Evolutionary conservation across 2,797 vertebrate genomes (phyloP).

Genomic region (Catharus ustulatus): DNA sequence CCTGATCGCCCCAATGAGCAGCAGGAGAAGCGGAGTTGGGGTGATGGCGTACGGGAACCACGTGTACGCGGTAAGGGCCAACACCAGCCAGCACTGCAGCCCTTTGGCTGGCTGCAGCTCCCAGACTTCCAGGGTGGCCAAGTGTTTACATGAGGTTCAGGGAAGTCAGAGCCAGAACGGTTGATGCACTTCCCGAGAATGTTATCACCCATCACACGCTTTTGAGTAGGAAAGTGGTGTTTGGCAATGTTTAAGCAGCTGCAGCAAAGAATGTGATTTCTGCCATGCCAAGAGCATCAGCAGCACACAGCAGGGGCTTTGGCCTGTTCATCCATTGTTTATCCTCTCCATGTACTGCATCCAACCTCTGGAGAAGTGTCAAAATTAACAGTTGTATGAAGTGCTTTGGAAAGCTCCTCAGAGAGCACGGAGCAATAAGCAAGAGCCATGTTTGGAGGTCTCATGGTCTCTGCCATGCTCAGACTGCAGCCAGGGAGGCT

Average conservation of each 20-base stretch:
- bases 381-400: not conserved
- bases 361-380: not conserved
- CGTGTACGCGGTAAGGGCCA: slow-evolving; percentile 76
- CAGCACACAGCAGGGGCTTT: not conserved
- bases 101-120: not conserved
- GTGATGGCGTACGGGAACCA: slow-evolving; percentile 76
- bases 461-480: accelerated
- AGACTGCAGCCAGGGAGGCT: not conserved
- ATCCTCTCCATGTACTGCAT: not conserved
- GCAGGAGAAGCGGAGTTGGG: slow-evolving; percentile 78
- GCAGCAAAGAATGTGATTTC: not conserved
- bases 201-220: not conserved
- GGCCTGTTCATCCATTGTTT: not conserved
- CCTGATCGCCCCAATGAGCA: slow-evolving; percentile 77
- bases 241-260: not conserved
- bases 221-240: not conserved
- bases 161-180: not conserved
- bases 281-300: not conserved
- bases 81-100: not conserved
- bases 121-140: not conserved
- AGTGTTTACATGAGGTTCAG: not conserved
- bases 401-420: not conserved
- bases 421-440: not conserved
- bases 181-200: not conserved
- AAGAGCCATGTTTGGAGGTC: accelerated